These are phyloP conservation scores for Botia almorhae DNA, from an alignment of 2,797 vertebrate species.

Conservation along the genomic window DNA sequence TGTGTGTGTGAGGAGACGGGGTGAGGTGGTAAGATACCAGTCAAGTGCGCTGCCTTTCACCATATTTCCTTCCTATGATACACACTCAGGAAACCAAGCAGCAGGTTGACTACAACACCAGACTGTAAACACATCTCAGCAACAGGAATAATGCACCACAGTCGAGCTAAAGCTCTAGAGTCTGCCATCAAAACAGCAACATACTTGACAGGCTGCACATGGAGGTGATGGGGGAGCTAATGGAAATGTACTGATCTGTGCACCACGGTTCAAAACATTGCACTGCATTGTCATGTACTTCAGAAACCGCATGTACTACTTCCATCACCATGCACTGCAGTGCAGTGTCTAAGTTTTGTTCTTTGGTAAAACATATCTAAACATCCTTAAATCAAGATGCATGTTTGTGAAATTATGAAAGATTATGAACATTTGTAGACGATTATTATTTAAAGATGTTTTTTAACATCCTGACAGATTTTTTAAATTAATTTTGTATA, in stretches of 20 bases:
- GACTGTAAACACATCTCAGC: slow-evolving; percentile 27
- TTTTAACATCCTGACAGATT: background rate
- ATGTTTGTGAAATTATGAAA: background rate
- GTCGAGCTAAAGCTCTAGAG: slow-evolving; percentile 28
- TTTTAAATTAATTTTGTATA: background rate
- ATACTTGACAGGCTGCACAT: slow-evolving; percentile 14
- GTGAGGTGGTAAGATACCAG: slow-evolving; percentile 12
- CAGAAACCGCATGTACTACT: background rate
- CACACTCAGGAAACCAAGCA: slow-evolving; percentile 28
- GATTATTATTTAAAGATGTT: background rate
- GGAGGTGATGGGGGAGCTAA: slow-evolving; percentile 15
- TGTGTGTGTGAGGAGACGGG: background rate
- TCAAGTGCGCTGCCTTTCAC: slow-evolving; percentile 32
- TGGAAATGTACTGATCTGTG: slow-evolving; percentile 24
- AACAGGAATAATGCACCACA: slow-evolving; percentile 11
- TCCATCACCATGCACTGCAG: background rate
- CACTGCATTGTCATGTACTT: background rate
- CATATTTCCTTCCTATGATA: slow-evolving; percentile 30
- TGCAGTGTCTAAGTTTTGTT: background rate
- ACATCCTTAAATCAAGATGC: background rate
- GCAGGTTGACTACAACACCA: slow-evolving; percentile 35
- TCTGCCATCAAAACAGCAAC: slow-evolving; percentile 5
- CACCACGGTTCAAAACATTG: slow-evolving; percentile 14
- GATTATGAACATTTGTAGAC: background rate
- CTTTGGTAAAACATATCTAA: background rate